phyloP scores from a whole-genome alignment of 2,113 vertebrate species.

The Australoheros scitulus region DNA sequence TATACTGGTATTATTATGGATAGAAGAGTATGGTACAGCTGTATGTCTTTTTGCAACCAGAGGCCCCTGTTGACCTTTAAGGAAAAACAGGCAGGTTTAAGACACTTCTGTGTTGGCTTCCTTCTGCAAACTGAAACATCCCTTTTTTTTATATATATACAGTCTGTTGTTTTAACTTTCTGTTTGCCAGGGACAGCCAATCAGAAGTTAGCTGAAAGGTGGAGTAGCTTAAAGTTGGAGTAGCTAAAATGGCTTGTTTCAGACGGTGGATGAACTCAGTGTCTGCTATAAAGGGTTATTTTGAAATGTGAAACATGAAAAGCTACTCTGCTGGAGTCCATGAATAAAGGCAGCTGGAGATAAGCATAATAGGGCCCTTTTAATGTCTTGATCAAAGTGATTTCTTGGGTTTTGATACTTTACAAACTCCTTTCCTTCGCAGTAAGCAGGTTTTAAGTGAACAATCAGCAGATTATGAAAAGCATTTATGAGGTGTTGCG shows the following conservation, averaged over 20 bases:
- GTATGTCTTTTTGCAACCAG: too few species aligned
- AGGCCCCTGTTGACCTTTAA: not conserved
- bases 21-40: too few species aligned
- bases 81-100: not conserved
- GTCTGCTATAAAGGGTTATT: not conserved
- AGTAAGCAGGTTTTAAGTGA: not conserved
- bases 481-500: not conserved
- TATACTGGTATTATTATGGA: too few species aligned
- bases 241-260: not conserved
- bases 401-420: not conserved
- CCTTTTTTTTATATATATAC: not conserved
- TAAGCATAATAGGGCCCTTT: not conserved
- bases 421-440: not conserved
- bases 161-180: not conserved
- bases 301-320: not conserved
- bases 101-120: not conserved
- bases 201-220: constrained; percentile 1
- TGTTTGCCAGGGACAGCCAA: not conserved
- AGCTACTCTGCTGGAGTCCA: not conserved
- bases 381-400: not conserved
- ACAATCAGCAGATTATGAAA: not conserved
- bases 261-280: not conserved
- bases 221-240: not conserved
- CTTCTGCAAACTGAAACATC: not conserved
- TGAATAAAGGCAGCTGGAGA: not conserved